Evolutionary conservation across 53 echinoderm and acorn worm genomes (phyloP), one percentile per base, ranked within the genome.

Genomic region (Stichopus horrens): DNA sequence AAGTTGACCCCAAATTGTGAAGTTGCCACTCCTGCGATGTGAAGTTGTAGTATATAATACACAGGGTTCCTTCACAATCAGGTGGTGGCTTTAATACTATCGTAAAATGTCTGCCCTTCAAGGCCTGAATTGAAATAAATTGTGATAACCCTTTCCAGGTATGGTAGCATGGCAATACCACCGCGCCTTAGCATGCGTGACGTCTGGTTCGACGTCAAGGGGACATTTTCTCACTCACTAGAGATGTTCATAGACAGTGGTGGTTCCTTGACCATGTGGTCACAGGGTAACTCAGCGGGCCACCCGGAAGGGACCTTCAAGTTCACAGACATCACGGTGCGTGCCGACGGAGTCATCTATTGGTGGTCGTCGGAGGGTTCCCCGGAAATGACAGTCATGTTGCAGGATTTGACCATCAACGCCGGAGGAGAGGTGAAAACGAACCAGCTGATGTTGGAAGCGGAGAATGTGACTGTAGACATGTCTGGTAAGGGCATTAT

Each of bases 141-240:
- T 37, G 37, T 37, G 0, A 37, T 37, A 37, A 37, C 0, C 37
- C 0, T 37, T 63, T 4, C 10, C 88, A 96, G 96, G 22, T 91
- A 96, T 73, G 96, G 96, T 5, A 90, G 90, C 53, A 78, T 96
- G 9, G 90, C 86, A 55, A 78, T 96, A 1, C 96, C 96, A 51
- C 89, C 94, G 0, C 88, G 96, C 5, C 94, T 94, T 23, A 94
- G 94, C 56, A 78, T 96, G 90, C 88, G 96, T 4, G 96, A 96
- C 51, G 91, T 96, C 13, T 96, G 96, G 96, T 94, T 96, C 92
- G 94, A 96, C 53, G 86, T 96, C 73, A 96, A 93, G 16, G 96
- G 96, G 51, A 94, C 93, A 6, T 88, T 96, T 5, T 79, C 79
- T 53, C 91, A 91, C 18, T 92, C 90, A 20, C 91, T 94, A 8